Percentiles rank a stretch among this genome's conserved stretches.
Conservation (phyloP, 2,888 invertebrate genomes). For the Odontothrips loti region DNA sequence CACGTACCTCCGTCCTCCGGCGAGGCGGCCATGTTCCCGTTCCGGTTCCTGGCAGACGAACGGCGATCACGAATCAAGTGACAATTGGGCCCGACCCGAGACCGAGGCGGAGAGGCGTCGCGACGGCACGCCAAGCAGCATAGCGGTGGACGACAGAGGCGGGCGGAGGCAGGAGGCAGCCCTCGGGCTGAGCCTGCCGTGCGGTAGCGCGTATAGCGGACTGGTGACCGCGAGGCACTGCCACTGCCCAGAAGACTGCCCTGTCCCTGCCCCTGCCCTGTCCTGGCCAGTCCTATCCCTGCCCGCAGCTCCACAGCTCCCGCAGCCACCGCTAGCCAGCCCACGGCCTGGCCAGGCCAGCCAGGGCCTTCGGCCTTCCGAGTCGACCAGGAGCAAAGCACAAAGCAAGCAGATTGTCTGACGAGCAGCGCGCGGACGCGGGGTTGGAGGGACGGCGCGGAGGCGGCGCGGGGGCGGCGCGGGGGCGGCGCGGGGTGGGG, state of each 20-base stretch:
- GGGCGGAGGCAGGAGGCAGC: not conserved
- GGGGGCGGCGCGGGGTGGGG: not conserved
- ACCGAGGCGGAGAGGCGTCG: not conserved
- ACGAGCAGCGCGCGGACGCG: not conserved
- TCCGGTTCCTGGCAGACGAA: too few species aligned
- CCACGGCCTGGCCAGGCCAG: not conserved
- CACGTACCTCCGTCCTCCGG: constrained; percentile 15
- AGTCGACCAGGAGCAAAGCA: not conserved
- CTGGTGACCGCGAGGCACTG: not conserved
- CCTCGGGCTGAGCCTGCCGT: not conserved
- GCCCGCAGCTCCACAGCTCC: not conserved
- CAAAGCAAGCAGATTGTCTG: constrained; percentile 22
- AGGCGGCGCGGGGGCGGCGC: not conserved
- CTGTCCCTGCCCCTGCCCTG: not conserved
- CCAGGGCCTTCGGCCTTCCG: not conserved
- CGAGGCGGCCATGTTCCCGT: not conserved
- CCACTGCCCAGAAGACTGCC: not conserved
- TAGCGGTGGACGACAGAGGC: not conserved
- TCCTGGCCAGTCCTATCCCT: not conserved
- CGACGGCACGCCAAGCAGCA: not conserved
- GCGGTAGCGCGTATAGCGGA: not conserved
- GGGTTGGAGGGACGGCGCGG: not conserved
- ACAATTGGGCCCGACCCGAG: constrained; percentile 8
- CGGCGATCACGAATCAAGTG: constrained; percentile 24
- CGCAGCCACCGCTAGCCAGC: not conserved